These are phyloP conservation scores for Lycodopsis pacificus DNA, from an alignment of 2,797 vertebrate genomes.

Conservation along the genomic window DNA sequence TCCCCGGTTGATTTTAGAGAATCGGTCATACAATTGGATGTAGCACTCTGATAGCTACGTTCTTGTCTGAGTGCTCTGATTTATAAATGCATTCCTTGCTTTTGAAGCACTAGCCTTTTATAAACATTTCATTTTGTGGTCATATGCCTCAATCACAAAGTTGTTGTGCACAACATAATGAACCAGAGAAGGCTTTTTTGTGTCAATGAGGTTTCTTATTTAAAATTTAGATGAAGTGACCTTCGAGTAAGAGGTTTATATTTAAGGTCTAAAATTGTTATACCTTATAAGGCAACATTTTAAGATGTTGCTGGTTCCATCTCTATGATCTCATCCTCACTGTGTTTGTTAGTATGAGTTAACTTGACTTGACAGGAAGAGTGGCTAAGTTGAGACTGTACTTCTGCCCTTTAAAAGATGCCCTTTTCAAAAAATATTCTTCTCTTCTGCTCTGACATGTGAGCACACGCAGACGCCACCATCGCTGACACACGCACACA, in stretches of 20 bases:
- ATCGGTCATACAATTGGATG: no score
- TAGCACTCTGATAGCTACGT: no score
- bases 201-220: not conserved
- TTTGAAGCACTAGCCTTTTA: no score
- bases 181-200: not conserved
- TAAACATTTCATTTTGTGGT: not conserved
- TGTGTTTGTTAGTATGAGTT: not conserved
- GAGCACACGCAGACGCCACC: constrained; percentile 38
- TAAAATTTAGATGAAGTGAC: not conserved
- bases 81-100: no score
- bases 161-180: not conserved
- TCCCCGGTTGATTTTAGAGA: no score
- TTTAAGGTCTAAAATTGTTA: not conserved
- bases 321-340: not conserved
- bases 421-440: constrained; percentile 62
- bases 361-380: not conserved
- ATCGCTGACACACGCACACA: constrained; percentile 31
- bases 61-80: no score
- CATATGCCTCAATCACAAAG: not conserved
- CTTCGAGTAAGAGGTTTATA: not conserved
- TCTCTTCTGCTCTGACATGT: constrained; percentile 37
- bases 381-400: constrained; percentile 5
- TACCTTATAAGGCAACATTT: not conserved
- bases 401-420: constrained; percentile 57
- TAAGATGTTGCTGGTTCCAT: not conserved